These are phyloP conservation scores for Triops cancriformis DNA, from an alignment of 1,140 invertebrate species.

Conservation along the genomic window DNA sequence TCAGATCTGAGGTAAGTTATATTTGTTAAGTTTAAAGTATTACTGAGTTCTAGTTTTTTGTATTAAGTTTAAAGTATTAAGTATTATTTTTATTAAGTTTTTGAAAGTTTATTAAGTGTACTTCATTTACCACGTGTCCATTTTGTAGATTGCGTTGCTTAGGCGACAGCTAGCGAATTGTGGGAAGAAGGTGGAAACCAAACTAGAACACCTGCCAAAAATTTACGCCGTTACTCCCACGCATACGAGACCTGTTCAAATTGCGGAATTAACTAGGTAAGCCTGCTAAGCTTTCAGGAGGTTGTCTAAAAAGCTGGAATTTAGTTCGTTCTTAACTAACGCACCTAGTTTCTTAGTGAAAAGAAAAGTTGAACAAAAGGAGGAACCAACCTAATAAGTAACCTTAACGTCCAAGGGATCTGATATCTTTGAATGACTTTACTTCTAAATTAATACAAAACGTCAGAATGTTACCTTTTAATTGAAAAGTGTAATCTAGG, in stretches of 20 bases:
- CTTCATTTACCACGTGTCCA: neutral
- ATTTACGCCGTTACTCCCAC: constrained; percentile 93
- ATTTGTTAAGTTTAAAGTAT: neutral
- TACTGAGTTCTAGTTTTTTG: no score
- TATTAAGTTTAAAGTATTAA: no score
- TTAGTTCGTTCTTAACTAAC: neutral
- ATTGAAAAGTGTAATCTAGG: neutral
- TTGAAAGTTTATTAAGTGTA: neutral
- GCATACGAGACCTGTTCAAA: constrained; percentile 78
- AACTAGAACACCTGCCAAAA: constrained; percentile 34
- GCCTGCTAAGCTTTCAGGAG: constrained; percentile 16
- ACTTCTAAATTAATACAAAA: no score
- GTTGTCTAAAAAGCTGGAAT: neutral
- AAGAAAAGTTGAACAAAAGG: no score
- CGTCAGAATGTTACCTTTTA: no score
- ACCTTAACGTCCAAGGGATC: constrained; percentile 14
- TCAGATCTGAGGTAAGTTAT: neutral
- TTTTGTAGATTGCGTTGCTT: constrained; percentile 18
- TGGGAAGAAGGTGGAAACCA: neutral
- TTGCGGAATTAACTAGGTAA: constrained; percentile 83
- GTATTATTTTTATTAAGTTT: neutral
- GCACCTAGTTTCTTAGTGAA: no score
- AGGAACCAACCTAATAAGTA: neutral
- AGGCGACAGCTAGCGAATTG: constrained; percentile 7
- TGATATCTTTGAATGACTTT: no score